Evolutionary conservation across 2,797 vertebrate genomes (phyloP), one percentile per base, ranked within the genome.

Genomic region (Zalophus californianus): DNA sequence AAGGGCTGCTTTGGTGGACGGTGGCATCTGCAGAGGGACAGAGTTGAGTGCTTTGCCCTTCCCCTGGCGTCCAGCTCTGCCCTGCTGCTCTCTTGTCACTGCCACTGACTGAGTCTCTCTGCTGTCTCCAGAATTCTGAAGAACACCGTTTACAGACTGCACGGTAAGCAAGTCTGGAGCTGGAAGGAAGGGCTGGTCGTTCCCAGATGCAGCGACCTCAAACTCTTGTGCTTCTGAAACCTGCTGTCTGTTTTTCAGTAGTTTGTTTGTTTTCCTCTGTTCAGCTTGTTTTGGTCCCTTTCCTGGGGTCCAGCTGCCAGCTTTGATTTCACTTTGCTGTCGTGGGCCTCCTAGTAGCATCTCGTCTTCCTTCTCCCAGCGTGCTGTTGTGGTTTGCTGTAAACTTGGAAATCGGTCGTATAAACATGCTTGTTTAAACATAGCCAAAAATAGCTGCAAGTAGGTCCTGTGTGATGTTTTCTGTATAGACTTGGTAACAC

Each of bases 71-170:
- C 80, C 2, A 4, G 5, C 54, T 5, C 44, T 3, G 1, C 3
- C 29, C 29, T 4, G 1, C 29, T 4, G 1, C 2, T 5, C 12
- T 1, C 54, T 5, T 15, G 27, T 13, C 21, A 25, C 48, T 25
- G n/a, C 3, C 0, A 27, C 66, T 0, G 16, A 35, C 58, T 0
- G 21, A 35, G 50, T 23, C 64, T 32, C 25, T 32, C 68, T 38
- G 35, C n/a, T 18, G 3, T 9, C 62, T 73, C 44, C 58, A 35
- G 56, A n/a, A 41, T 86, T 48, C 66, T 14, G 13, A 90, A 25
- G 32, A 35, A 35, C 38, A 5, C 25, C 2, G 0, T 41, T 48
- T 70, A 87, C 21, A 77, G 68, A 44, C 52, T 38, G 23, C 77
- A 3, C 0, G n/a, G 35, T 48, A 21, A 66, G 85, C 52, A 16